These are phyloP conservation scores for Ennomos quercinarius DNA, from an alignment of 2,888 invertebrate genomes.

Conservation along the genomic window DNA sequence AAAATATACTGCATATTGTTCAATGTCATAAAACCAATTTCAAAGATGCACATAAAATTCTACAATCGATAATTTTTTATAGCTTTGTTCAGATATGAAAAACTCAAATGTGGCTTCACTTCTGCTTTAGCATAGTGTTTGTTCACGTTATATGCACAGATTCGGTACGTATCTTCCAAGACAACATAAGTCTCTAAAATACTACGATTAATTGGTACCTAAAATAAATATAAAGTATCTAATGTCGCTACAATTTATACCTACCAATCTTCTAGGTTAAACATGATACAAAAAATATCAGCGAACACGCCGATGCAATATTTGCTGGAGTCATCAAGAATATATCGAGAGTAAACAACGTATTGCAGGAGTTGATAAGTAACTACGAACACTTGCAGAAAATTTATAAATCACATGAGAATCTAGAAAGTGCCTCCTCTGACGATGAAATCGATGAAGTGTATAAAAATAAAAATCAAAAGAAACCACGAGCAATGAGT, in stretches of 20 bases:
- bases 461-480: conserved; percentile 27
- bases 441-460: conserved; percentile 45
- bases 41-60: conserved; percentile 28
- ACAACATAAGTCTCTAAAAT: too few species aligned
- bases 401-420: conserved; percentile 51
- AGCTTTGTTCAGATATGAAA: conserved; percentile 33
- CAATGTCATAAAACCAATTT: conserved; percentile 37
- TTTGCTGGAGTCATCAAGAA: conserved; percentile 64
- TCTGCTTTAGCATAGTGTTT: conserved; percentile 41
- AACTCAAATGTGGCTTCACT: conserved; percentile 56
- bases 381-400: conserved; percentile 64
- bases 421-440: conserved; percentile 39
- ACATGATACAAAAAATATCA: conserved; percentile 4
- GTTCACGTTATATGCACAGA: conserved; percentile 32
- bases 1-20: conserved; percentile 13
- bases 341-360: conserved; percentile 62
- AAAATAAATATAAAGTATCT: not conserved
- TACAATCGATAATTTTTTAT: conserved; percentile 35
- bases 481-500: not conserved
- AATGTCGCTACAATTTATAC: too few species aligned
- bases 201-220: not conserved
- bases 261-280: conserved; percentile 10
- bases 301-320: conserved; percentile 37
- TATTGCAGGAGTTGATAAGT: conserved; percentile 60
- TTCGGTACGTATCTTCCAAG: conserved; percentile 15